These are phyloP conservation scores for Mythimna loreyi DNA, from an alignment of 2,888 invertebrate genomes.

Conservation along the genomic window DNA sequence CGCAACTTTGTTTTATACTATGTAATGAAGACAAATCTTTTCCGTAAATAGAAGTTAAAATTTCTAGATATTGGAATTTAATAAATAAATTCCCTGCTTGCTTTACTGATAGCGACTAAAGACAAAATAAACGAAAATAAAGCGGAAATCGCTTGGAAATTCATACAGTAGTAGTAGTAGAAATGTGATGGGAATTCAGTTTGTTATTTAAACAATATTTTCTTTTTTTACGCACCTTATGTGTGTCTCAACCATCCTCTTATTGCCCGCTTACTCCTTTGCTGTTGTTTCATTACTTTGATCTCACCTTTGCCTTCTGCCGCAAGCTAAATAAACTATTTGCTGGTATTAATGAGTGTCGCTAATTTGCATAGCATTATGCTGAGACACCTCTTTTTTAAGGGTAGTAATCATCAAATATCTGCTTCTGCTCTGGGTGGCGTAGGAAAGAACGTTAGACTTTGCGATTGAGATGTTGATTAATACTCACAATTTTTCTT, in stretches of 20 bases:
- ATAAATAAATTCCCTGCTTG: constrained; percentile 39
- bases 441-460: too few species aligned
- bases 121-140: background rate
- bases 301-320: constrained; percentile 12
- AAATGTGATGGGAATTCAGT: background rate
- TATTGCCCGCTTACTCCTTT: background rate
- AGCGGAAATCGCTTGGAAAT: constrained; percentile 4
- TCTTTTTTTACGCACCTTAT: too few species aligned
- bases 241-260: too few species aligned
- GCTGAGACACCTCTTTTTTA: constrained; percentile 11
- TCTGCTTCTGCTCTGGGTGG: too few species aligned
- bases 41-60: constrained; percentile 7
- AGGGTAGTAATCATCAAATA: too few species aligned
- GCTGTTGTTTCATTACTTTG: constrained; percentile 10
- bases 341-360: constrained; percentile 57
- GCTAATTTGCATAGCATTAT: constrained; percentile 46
- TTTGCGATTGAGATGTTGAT: too few species aligned
- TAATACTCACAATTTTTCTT: too few species aligned
- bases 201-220: too few species aligned
- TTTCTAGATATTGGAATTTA: constrained; percentile 23
- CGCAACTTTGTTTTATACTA: too few species aligned
- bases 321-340: constrained; percentile 54
- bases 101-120: background rate
- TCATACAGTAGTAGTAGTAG: background rate
- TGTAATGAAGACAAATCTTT: background rate